Evolutionary conservation across 1,140 invertebrate genomes (phyloP), one percentile per base, ranked within the genome.

Genomic region (Diorhabda sublineata): DNA sequence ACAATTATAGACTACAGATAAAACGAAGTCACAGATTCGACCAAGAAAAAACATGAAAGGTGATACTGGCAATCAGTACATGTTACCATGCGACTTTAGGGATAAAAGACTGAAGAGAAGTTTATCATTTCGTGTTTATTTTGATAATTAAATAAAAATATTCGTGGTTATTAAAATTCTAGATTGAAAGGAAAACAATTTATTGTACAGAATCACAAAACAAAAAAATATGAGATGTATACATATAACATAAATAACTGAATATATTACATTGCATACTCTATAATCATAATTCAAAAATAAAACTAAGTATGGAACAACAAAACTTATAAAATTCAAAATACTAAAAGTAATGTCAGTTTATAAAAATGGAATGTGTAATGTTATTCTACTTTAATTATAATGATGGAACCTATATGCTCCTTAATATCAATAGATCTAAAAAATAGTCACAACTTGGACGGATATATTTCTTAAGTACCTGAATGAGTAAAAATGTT

Each of bases 171-270:
- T 61, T 41, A 26, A 11, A n/a, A 64, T 26, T 47, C 3, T 64
- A 41, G 43, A 66, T 5, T 42, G 41, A 66, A 60, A 67, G 62
- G 61, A 67, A 70, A 71, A 69, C 64, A 68, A 69, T 71, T 71
- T 71, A 71, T 71, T 71, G 60, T 71, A 71, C 67, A 69, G 45
- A 71, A 71, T 71, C 69, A 71, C 69, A 71, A 70, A 70, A 69
- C 67, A 67, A 60, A 64, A 69, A 65, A 41, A 26, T 57, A 9
- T 11, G n/a, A 67, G 63, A 68, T 68, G 67, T 71, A 66, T 52
- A 52, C 66, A 71, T 65, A 7, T 65, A 47, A 65, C 56, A 68
- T 71, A 71, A 70, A 70, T 58, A 71, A 63, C 66, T 69, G 64
- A 57, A 71, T 64, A 71, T 65, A 47, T 61, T 71, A 64, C 63